Base-by-base conservation (phyloP, 2,113 vertebrate species). In the Anseranas semipalmata region DNA sequence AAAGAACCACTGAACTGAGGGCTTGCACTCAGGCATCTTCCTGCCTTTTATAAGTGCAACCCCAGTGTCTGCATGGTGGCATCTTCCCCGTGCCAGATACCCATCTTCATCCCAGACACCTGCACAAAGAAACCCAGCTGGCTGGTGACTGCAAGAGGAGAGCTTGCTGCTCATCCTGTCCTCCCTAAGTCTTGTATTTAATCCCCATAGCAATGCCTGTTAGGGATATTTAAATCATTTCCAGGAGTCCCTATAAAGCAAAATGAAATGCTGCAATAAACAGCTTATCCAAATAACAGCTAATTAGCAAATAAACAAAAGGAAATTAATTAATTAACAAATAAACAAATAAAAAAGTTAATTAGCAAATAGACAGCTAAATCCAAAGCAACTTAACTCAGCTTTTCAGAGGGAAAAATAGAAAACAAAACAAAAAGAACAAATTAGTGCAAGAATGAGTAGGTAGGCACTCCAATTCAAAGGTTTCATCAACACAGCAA, bases 241-340 rank as follows among this genome's bases (percentile, higher is more conserved):
- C 87, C 88, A 93, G 88, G 68, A 76, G 90, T 63, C 18, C 10
- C 70, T 37, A 56, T 89, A 77, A 95, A 94, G 75, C 6, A 39
- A 72, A 91, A 72, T 58, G 0, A 91, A 85, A 66, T 79, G 94
- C 74, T 39, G 41, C 73, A 97, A 90, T 84, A 93, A 97, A 92
- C 60, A 94, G 89, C 93, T 96, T 94, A 96, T 84, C 52, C 56
- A 80, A 65, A 90, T n/a, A n/a, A n/a, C n/a, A n/a, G n/a, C n/a
- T n/a, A n/a, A n/a, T n/a, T n/a, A n/a, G n/a, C n/a, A n/a, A n/a
- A n/a, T n/a, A n/a, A n/a, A n/a, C n/a, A n/a, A n/a, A n/a, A n/a
- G n/a, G n/a, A n/a, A n/a, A n/a, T n/a, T n/a, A n/a, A n/a, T n/a
- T n/a, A n/a, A n/a, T n/a, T n/a, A n/a, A n/a, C n/a, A n/a, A n/a